Evolutionary conservation across 2,113 vertebrate species (phyloP).

Genomic region (Chitala chitala): DNA sequence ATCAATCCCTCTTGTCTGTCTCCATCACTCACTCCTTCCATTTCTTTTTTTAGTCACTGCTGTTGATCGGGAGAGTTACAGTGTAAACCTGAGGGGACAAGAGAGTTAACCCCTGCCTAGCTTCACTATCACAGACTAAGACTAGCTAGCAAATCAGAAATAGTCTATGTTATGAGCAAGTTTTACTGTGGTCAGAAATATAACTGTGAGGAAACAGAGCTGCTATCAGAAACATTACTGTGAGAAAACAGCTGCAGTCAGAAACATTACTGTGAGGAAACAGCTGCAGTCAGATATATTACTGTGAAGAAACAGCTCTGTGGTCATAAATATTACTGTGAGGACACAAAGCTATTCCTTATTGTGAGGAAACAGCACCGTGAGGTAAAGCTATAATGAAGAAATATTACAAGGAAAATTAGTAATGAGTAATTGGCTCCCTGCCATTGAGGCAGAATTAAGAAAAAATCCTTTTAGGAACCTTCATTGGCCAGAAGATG

Average conservation of each 20-base stretch:
- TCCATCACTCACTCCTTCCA: not conserved
- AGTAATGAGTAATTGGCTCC: no score
- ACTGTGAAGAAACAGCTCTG: not conserved
- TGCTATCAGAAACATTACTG: no score
- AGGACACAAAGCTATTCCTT: no score
- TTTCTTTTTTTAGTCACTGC: constrained; percentile 14
- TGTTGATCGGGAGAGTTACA: constrained; percentile 9
- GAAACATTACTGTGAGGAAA: not conserved
- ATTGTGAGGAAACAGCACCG: no score
- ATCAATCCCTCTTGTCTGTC: not conserved
- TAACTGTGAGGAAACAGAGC: not conserved
- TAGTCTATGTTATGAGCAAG: no score
- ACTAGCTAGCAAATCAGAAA: not conserved
- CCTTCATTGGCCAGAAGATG: no score
- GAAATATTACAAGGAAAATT: no score
- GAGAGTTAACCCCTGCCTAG: not conserved
- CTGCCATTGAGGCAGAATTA: no score
- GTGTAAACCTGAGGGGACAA: not conserved
- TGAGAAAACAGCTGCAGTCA: not conserved
- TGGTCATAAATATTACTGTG: no score
- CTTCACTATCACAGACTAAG: not conserved
- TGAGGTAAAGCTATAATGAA: no score
- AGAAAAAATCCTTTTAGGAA: no score
- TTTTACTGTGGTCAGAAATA: not conserved
- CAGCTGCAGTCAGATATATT: no score